Evolutionary conservation across 2,888 invertebrate genomes (phyloP), one percentile per base, ranked within the genome.

Genomic region (Drosophila stalkeri): DNA sequence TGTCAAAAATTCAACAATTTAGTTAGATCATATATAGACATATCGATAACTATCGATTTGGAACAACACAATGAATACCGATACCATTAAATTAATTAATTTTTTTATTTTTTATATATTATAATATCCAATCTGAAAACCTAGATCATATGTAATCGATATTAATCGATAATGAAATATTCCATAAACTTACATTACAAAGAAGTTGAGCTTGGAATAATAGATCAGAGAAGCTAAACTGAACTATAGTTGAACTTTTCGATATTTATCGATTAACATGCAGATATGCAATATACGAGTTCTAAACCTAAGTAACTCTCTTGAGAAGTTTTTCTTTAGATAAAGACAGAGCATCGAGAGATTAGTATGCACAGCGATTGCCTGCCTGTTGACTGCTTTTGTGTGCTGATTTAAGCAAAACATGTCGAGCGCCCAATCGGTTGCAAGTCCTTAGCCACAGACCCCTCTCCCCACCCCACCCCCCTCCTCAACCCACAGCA

Each of bases 401-500:
- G 39, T 72, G 51, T 31, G 55, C 49, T 64, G 71, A 71, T 52
- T 71, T 55, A 51, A 56, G 70, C 55, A 33, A 64, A 64, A 46
- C 49, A 49, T 49, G 23, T 39, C 51, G 44, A 31, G 69, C 49
- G 55, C 55, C 54, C 46, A 62, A 61, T 23, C 66, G 57, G 35
- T 23, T 46, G 47, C 46, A 8, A 11, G 23, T 49, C 20, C 20
- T 23, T 41, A n/a, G 27, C 41, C 20, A 12, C 27, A 9, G 57
- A 20, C 9, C 12, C n/a, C 8, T 31, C 7, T n/a, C 7, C 35
- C 9, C 33, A 18, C 12, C 14, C 31, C 18, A 7, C 7, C 35
- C 9, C 33, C 12, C 12, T 7, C 31, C 18, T 3, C 37, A 27
- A 27, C 23, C 6, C 27, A 27, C 27, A 6, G 27, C 6, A 27